phyloP scores from a whole-genome alignment of 2,113 vertebrate genomes.

The Diphyllodes magnificus region DNA sequence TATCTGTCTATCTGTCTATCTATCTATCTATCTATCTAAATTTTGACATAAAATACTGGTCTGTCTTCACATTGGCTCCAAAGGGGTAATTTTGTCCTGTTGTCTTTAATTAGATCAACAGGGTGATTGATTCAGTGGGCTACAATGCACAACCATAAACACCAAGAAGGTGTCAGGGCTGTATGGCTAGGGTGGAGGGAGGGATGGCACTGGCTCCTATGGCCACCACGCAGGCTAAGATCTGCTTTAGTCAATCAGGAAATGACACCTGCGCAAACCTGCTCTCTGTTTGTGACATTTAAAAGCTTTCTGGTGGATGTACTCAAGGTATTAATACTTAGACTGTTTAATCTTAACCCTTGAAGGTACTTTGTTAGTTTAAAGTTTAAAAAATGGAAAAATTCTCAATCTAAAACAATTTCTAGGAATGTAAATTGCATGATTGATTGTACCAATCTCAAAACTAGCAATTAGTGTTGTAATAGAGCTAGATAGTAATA shows the following conservation, averaged over 20 bases:
- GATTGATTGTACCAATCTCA: slow-evolving; percentile 24
- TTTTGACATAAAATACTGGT: background rate
- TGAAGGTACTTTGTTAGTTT: background rate
- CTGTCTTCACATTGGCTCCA: background rate
- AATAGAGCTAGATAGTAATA: slow-evolving; percentile 40
- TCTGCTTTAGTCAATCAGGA: background rate
- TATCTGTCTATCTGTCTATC: background rate
- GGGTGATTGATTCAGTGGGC: background rate
- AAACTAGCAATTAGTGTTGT: slow-evolving; percentile 35
- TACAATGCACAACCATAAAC: background rate
- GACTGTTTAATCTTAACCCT: background rate
- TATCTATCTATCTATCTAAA: background rate
- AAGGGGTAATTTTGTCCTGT: background rate
- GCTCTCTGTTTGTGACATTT: background rate
- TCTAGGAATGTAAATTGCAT: slow-evolving; percentile 6
- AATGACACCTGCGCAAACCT: background rate
- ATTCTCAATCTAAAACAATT: background rate
- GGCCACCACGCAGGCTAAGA: background rate
- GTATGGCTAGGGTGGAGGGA: background rate
- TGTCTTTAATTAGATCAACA: background rate
- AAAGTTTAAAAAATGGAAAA: background rate
- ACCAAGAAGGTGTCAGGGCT: background rate
- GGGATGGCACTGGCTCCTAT: background rate
- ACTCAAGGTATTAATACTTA: background rate
- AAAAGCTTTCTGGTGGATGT: background rate